phyloP scores from a whole-genome alignment of 2,113 vertebrate genomes.

The Cebus imitator region DNA sequence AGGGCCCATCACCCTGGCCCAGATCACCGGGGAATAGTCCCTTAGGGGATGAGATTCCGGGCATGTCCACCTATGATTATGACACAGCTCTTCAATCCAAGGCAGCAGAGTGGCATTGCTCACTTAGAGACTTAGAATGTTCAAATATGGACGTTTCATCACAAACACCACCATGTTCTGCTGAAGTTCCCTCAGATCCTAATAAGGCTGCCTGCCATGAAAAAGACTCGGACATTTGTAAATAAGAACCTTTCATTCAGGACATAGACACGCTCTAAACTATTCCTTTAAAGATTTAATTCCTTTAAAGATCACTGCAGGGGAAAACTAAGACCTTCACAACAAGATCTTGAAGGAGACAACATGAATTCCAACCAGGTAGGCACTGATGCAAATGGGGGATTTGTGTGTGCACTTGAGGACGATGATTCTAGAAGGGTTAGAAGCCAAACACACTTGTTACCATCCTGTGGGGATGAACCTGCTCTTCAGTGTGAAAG shows the following conservation, averaged over 20 bases:
- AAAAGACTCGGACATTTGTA: not conserved
- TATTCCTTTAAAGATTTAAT: not conserved
- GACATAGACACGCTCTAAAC: not conserved
- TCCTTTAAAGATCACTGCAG: not conserved
- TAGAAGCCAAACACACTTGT: accelerated
- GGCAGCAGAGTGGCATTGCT: not conserved
- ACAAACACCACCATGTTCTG: not conserved
- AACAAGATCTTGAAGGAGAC: not conserved
- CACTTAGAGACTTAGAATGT: constrained; percentile 43
- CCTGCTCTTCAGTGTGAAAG: not conserved
- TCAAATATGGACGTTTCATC: accelerated
- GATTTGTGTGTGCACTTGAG: not conserved
- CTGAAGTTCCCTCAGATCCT: accelerated
- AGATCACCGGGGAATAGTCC: not conserved
- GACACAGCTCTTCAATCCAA: not conserved
- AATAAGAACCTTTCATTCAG: not conserved
- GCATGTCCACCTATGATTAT: accelerated
- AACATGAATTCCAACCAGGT: not conserved
- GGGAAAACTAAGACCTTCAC: not conserved
- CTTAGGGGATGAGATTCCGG: not conserved
- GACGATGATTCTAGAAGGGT: not conserved
- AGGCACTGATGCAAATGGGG: not conserved
- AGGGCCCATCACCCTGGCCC: accelerated
- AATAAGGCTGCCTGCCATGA: not conserved
- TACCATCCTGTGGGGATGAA: not conserved